A percentile compares a stretch with the other conserved stretches of the same genome.
These are phyloP conservation scores for Melitaea cinxia DNA, from an alignment of 1,140 invertebrate species.

Conservation along the genomic window DNA sequence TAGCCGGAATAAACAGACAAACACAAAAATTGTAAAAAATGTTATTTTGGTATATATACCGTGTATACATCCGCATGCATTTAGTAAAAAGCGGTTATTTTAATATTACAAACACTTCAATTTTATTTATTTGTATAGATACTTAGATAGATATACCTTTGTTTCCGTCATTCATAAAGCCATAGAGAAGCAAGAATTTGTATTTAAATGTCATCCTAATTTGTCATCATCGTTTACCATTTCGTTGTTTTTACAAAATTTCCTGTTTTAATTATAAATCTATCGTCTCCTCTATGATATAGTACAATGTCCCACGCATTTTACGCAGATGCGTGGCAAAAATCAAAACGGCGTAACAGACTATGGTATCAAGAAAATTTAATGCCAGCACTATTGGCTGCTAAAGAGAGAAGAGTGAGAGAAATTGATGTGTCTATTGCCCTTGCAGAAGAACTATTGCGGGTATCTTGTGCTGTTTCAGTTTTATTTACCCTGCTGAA, in stretches of 20 bases:
- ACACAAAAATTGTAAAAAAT: too few relatives aligned
- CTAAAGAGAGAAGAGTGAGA: constrained; percentile 56
- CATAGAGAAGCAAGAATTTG: too few relatives aligned
- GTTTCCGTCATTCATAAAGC: too few relatives aligned
- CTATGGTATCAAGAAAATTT: constrained; percentile 57
- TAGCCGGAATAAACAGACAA: too few relatives aligned
- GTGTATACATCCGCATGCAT: too few relatives aligned
- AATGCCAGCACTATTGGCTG: constrained; percentile 48
- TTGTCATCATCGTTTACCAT: background rate
- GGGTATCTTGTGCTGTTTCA: constrained; percentile 29
- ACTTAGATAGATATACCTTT: too few relatives aligned
- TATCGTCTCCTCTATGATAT: background rate
- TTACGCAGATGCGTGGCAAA: constrained; percentile 48
- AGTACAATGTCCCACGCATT: constrained; percentile 44
- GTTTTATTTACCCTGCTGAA: background rate
- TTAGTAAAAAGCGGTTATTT: too few relatives aligned
- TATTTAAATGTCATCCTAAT: background rate
- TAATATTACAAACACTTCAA: too few relatives aligned
- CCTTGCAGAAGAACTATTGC: constrained; percentile 48
- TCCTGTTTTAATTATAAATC: background rate
- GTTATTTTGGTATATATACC: too few relatives aligned
- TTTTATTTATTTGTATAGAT: too few relatives aligned
- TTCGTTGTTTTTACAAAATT: background rate
- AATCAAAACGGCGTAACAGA: constrained; percentile 43
- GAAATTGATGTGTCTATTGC: constrained; percentile 59